Evolutionary conservation across 2,888 invertebrate genomes (phyloP), one percentile per base, ranked within the genome.

Genomic region (Athalia circularis): DNA sequence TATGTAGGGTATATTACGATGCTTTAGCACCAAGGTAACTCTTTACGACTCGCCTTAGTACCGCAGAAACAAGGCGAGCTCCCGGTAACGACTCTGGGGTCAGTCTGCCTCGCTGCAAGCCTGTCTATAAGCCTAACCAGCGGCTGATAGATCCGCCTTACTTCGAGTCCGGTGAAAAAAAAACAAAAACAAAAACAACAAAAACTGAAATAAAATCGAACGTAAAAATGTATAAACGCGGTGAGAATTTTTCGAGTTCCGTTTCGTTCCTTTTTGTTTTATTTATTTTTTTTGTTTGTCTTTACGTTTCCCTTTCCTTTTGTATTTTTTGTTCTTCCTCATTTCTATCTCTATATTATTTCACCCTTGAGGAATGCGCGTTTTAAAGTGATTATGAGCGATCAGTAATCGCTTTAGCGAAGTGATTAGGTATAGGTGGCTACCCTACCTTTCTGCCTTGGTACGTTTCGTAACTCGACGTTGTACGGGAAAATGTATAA

Each of bases 1-100:
- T 72, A 72, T 72, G 72, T 72, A 72, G 72, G 72, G 72, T 72
- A 72, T 47, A 72, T 72, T 72, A 72, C 72, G 72, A 72, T 72
- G 47, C 72, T 72, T 72, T 59, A 72, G 72, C 72, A 47, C 72
- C 72, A 47, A 59, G 59, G 72, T 43, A 72, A 72, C 72, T 59
- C 62, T 75, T 75, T 75, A 75, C 75, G 75, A 75, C 75, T 75
- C 64, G 61, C 75, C 75, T 75, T 75, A 61, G 75, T 52, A 57
- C 59, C 57, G 61, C 43, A 72, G 72, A 59, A 72, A 72, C 72
- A 72, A 72, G 68, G 13, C 50, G n/a, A 50, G 65, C 43, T 54
- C 68, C 9, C 8, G 68, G 68, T 72, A 72, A 72, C 72, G 72
- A 72, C 72, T 59, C 47, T 57, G 72, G 72, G 57, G 68, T 68